phyloP scores from a whole-genome alignment of 2,113 vertebrate species.

The Malurus cyaneus region DNA sequence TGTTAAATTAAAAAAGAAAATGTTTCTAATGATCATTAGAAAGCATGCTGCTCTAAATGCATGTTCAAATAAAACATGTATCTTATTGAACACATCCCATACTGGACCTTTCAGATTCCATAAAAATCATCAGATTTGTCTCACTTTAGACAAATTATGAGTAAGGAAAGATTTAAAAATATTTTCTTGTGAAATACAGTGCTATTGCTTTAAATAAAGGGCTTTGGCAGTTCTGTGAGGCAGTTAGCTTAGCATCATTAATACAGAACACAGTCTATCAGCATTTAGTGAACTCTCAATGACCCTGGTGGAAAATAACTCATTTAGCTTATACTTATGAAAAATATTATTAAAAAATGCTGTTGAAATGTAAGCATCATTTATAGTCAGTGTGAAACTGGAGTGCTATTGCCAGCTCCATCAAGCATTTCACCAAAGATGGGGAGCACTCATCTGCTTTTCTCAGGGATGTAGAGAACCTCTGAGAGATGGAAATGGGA shows the following conservation, averaged over 20 bases:
- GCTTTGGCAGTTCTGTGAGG: slow-evolving; percentile 49
- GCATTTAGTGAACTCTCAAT: slow-evolving; percentile 65
- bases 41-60: not conserved
- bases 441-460: slow-evolving; percentile 36
- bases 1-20: slow-evolving; percentile 35
- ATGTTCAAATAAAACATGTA: slow-evolving; percentile 58
- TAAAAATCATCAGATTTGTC: slow-evolving; percentile 70
- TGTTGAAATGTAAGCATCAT: slow-evolving; percentile 51
- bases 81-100: slow-evolving; percentile 42
- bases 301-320: slow-evolving; percentile 57
- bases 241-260: slow-evolving; percentile 65
- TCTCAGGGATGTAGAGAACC: not conserved
- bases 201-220: slow-evolving; percentile 68
- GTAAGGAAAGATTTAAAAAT: slow-evolving; percentile 61
- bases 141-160: slow-evolving; percentile 58
- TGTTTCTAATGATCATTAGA: not conserved
- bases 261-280: slow-evolving; percentile 60
- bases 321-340: slow-evolving; percentile 60
- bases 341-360: slow-evolving; percentile 66
- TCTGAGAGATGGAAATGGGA: not conserved
- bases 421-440: slow-evolving; percentile 17
- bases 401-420: not conserved
- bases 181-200: slow-evolving; percentile 62
- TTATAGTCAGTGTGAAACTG: slow-evolving; percentile 31
- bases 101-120: slow-evolving; percentile 36